Evolutionary conservation across 1,140 invertebrate species (phyloP).

Genomic region (Sinonovacula constricta): DNA sequence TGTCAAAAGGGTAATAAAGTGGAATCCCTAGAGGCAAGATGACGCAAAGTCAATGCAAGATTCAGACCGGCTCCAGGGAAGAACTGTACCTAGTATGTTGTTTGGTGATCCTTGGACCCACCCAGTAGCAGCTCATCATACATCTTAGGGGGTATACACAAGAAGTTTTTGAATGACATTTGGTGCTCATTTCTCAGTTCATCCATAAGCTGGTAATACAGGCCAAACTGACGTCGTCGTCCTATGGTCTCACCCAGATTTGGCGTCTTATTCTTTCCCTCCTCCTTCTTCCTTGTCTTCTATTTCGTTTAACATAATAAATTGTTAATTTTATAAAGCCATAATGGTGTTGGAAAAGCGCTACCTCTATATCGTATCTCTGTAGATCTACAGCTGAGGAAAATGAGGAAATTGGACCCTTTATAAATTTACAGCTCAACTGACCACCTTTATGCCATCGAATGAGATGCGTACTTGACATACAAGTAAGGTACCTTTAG

Average conservation of each 20-base stretch:
- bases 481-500: not conserved
- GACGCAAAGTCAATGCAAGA: no score
- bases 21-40: no score
- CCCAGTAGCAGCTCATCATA: no score
- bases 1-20: no score
- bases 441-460: not conserved
- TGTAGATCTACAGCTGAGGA: not conserved
- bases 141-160: no score
- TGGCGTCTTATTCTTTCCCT: no score
- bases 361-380: not conserved
- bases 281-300: no score
- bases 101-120: constrained; percentile 1
- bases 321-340: no score
- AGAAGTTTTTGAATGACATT: not conserved
- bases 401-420: not conserved
- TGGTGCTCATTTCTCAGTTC: not conserved
- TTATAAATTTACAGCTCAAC: not conserved
- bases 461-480: not conserved
- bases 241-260: no score
- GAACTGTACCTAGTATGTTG: not conserved
- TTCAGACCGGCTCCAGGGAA: not conserved
- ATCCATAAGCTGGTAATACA: no score
- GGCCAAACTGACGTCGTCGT: no score
- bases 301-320: no score
- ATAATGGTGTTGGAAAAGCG: not conserved